Evolutionary conservation across 2,113 vertebrate genomes (phyloP).

Genomic region (Psettodes erumei): DNA sequence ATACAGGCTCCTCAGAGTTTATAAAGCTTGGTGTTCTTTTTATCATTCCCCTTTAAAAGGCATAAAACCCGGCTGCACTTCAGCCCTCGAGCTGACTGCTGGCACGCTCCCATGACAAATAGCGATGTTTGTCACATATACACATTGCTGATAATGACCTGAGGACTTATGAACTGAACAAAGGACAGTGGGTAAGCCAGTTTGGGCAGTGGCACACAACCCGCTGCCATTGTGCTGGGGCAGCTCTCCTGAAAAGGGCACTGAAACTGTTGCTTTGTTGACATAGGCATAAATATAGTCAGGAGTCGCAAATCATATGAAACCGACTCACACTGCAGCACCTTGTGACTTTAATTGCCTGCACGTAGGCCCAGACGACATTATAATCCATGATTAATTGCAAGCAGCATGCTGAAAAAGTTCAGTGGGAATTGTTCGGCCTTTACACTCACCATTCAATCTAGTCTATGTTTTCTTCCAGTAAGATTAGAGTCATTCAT

Average conservation of each 20-base stretch:
- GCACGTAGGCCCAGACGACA: slow-evolving; percentile 23
- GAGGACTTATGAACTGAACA: slow-evolving; percentile 61
- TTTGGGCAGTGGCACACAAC: slow-evolving; percentile 44
- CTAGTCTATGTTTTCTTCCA: slow-evolving; percentile 32
- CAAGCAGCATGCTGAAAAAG: slow-evolving; percentile 35
- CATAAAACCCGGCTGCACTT: slow-evolving; percentile 58
- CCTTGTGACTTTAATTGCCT: slow-evolving; percentile 55
- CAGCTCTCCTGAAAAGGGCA: slow-evolving; percentile 47
- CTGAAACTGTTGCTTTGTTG: slow-evolving; percentile 52
- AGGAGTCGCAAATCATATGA: slow-evolving; percentile 55
- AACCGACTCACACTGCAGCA: slow-evolving; percentile 13
- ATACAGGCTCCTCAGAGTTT: slow-evolving; percentile 44
- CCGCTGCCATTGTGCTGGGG: slow-evolving; percentile 24
- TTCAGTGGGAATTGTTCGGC: slow-evolving; percentile 69
- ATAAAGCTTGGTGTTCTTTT: slow-evolving; percentile 67
- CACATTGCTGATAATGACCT: slow-evolving; percentile 59
- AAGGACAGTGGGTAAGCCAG: slow-evolving; percentile 47
- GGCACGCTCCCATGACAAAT: slow-evolving; percentile 71
- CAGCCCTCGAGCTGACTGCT: slow-evolving; percentile 60
- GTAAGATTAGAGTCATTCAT: slow-evolving; percentile 51
- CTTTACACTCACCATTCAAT: slow-evolving; percentile 46
- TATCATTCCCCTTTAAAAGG: slow-evolving; percentile 68
- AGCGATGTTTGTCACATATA: slow-evolving; percentile 59
- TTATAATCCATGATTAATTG: slow-evolving; percentile 55
- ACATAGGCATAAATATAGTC: slow-evolving; percentile 53